Conservation (phyloP, 2,888 invertebrate species). For the Brassicogethes aeneus region DNA sequence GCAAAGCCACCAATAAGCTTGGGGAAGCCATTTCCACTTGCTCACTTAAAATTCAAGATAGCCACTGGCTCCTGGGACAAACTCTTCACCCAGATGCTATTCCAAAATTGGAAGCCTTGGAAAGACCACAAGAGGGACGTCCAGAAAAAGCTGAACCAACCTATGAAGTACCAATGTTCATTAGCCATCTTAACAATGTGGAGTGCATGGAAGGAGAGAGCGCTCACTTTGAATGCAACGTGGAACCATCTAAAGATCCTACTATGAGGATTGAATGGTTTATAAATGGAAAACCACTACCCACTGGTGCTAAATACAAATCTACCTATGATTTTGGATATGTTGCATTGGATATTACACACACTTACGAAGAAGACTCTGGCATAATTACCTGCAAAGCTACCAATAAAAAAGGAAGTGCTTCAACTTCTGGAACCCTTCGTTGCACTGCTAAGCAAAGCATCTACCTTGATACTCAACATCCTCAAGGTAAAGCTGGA, state of each 20-base stretch:
- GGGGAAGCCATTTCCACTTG: conserved; percentile 94
- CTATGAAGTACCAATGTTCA: conserved; percentile 81
- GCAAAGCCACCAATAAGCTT: conserved; percentile 84
- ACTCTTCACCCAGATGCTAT: conserved; percentile 84
- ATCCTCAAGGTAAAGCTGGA: conserved; percentile 88
- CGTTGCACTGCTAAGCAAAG: conserved; percentile 72
- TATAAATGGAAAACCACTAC: conserved; percentile 83
- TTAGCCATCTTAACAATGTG: conserved; percentile 84
- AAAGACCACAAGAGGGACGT: conserved; percentile 63
- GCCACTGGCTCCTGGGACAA: conserved; percentile 80
- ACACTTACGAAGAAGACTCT: conserved; percentile 85
- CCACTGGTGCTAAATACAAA: conserved; percentile 82
- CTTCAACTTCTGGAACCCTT: conserved; percentile 82
- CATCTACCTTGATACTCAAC: conserved; percentile 84
- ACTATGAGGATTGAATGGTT: conserved; percentile 92
- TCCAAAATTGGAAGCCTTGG: conserved; percentile 76
- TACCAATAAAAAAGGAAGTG: conserved; percentile 78
- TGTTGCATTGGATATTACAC: conserved; percentile 81
- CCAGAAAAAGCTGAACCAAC: conserved; percentile 65
- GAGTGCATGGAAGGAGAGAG: conserved; percentile 81
- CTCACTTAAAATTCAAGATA: conserved; percentile 80
- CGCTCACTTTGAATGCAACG: conserved; percentile 85
- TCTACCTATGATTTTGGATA: conserved; percentile 94
- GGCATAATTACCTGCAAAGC: conserved; percentile 88
- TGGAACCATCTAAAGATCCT: conserved; percentile 86